These are phyloP conservation scores for Calliopsis andreniformis DNA, from an alignment of 1,140 invertebrate species.

Conservation along the genomic window DNA sequence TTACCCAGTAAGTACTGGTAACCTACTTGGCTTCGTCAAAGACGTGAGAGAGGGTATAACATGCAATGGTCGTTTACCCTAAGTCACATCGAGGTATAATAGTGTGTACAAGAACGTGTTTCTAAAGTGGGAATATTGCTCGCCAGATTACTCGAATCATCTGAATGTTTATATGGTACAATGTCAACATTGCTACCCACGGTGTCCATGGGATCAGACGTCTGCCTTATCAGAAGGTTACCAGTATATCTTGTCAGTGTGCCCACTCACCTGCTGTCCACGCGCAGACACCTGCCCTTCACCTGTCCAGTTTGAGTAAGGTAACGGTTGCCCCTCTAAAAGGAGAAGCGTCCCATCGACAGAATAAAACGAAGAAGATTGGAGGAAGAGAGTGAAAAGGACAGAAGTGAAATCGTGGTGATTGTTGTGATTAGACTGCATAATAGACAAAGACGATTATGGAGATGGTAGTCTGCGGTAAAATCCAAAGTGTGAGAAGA, in stretches of 20 bases:
- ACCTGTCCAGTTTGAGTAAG: conserved; percentile 47
- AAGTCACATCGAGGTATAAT: too few relatives aligned
- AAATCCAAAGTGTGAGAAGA: too few relatives aligned
- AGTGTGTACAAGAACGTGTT: too few relatives aligned
- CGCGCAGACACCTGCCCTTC: conserved; percentile 37
- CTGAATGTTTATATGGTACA: neutral
- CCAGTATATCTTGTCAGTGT: conserved; percentile 11
- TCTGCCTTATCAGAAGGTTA: conserved; percentile 22
- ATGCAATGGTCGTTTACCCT: too few relatives aligned
- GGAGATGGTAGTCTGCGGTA: too few relatives aligned
- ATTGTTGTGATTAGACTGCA: too few relatives aligned
- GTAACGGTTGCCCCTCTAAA: conserved; percentile 43
- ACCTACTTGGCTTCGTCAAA: too few relatives aligned
- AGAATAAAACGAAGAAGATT: neutral
- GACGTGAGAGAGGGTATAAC: too few relatives aligned
- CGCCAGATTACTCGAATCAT: neutral
- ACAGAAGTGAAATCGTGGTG: neutral
- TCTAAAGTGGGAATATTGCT: too few relatives aligned
- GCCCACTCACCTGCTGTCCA: conserved; percentile 35
- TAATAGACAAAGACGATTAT: too few relatives aligned
- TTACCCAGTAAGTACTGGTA: too few relatives aligned
- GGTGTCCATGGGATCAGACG: conserved; percentile 4
- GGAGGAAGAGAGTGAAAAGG: conserved; percentile 1
- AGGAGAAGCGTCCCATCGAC: neutral
- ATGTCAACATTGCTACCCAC: conserved; percentile 6